Percentiles rank a stretch among this genome's conserved stretches.
phyloP scores from a whole-genome alignment of 2,113 vertebrate species.

The Ophiodon elongatus region DNA sequence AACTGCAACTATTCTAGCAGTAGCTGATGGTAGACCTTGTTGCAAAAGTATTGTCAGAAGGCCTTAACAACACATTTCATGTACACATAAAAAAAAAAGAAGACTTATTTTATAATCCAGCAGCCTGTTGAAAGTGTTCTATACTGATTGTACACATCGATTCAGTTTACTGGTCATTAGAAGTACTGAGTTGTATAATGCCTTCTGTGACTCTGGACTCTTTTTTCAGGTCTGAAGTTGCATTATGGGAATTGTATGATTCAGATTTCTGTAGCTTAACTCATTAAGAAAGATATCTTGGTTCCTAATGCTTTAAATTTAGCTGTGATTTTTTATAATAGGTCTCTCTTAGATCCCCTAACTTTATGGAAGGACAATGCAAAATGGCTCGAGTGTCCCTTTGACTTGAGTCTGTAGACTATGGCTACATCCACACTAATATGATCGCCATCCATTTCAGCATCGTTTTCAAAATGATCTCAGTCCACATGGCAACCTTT shows the following conservation, averaged over 20 bases:
- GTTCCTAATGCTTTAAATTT: neutral
- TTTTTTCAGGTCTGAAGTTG: neutral
- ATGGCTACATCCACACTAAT: too few relatives aligned
- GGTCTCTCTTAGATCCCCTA: neutral
- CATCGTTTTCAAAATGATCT: too few relatives aligned
- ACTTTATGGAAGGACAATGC: neutral
- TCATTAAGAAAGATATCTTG: neutral
- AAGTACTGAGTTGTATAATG: neutral
- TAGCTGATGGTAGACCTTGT: neutral
- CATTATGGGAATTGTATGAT: neutral
- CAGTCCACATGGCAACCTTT: too few relatives aligned
- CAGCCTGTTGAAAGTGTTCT: neutral
- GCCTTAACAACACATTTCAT: slow-evolving; percentile 2
- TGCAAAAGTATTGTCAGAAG: slow-evolving; percentile 4
- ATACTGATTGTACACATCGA: neutral
- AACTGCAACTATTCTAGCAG: slow-evolving; percentile 47
- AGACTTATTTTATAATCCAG: neutral
- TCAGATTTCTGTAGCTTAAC: neutral
- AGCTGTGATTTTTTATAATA: neutral
- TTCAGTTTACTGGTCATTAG: neutral
- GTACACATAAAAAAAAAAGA: neutral
- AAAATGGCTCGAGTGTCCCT: neutral
- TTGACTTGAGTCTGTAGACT: neutral
- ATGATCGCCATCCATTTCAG: too few relatives aligned
- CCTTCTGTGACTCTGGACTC: neutral